Evolutionary conservation across 2,797 vertebrate species (phyloP).

Genomic region (Enteromius unitaeniatus): DNA sequence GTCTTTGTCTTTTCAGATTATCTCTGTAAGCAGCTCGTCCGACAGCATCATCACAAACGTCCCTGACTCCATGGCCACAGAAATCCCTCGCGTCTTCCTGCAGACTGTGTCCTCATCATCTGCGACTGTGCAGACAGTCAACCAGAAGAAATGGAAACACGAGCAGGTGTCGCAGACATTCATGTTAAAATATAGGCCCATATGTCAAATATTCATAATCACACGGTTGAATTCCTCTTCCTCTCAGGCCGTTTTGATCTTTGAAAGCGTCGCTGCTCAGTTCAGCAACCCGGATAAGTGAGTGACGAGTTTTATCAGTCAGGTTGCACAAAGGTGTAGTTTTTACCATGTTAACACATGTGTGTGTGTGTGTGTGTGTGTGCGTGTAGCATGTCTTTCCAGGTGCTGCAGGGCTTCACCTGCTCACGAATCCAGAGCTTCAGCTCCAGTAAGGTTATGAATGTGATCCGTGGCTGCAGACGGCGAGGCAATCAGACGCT

Average conservation of each 20-base stretch:
- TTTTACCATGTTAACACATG: constrained; percentile 27
- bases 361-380: constrained; percentile 40
- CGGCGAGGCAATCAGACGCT: constrained; percentile 61
- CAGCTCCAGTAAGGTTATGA: constrained; percentile 45
- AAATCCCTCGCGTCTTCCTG: constrained; percentile 71
- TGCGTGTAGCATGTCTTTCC: constrained; percentile 72
- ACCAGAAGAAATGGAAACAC: constrained; percentile 73
- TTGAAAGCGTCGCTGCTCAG: constrained; percentile 60
- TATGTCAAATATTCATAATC: background rate
- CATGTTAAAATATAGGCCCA: too few species aligned
- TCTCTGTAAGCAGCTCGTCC: constrained; percentile 55
- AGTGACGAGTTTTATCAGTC: constrained; percentile 48
- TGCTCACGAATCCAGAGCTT: constrained; percentile 68
- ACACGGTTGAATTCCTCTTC: background rate
- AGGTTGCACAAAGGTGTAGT: background rate
- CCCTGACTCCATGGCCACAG: constrained; percentile 66
- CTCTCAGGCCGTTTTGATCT: constrained; percentile 74
- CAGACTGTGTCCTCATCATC: constrained; percentile 46
- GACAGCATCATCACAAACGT: constrained; percentile 70
- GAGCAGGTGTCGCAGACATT: constrained; percentile 69
- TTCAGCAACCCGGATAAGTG: constrained; percentile 63
- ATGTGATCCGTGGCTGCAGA: constrained; percentile 71
- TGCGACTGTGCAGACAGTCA: constrained; percentile 54
- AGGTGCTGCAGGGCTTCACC: constrained; percentile 78
- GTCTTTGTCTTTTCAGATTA: constrained; percentile 66